phyloP scores from a whole-genome alignment of 2,888 invertebrate genomes.

The Micropterix aruncella region DNA sequence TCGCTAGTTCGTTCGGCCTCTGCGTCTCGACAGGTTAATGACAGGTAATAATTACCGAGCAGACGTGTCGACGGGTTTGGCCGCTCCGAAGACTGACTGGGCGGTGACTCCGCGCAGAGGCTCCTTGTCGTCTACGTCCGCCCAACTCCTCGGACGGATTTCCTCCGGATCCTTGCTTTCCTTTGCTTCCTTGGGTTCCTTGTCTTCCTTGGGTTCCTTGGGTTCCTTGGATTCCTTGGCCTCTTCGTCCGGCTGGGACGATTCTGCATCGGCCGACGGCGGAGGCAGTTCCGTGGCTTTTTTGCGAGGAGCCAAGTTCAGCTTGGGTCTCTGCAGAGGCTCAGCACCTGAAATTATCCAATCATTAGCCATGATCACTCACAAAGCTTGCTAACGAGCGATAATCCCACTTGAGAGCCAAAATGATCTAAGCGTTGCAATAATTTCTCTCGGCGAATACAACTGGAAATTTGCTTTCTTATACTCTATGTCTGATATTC shows the following conservation, averaged over 20 bases:
- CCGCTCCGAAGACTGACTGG: conserved; percentile 82
- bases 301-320: conserved; percentile 69
- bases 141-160: conserved; percentile 12
- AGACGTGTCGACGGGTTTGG: conserved; percentile 89
- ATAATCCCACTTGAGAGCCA: too few species aligned
- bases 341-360: too few species aligned
- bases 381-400: too few species aligned
- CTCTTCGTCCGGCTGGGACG: conserved; percentile 4
- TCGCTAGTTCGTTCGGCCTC: too few species aligned
- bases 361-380: too few species aligned
- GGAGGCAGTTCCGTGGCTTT: conserved; percentile 46
- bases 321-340: conserved; percentile 58
- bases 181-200: conserved; percentile 5
- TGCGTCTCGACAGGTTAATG: not conserved
- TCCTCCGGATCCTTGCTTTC: conserved; percentile 4
- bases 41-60: conserved; percentile 40
- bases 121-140: conserved; percentile 25
- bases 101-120: conserved; percentile 46
- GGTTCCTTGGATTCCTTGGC: conserved; percentile 2
- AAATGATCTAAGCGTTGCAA: too few species aligned
- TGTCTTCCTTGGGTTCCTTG: conserved; percentile 5
- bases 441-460: too few species aligned
- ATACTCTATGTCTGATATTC: too few species aligned
- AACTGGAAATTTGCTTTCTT: too few species aligned
- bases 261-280: conserved; percentile 16